Evolutionary conservation across 2,113 vertebrate genomes (phyloP).

Genomic region (Condylura cristata): DNA sequence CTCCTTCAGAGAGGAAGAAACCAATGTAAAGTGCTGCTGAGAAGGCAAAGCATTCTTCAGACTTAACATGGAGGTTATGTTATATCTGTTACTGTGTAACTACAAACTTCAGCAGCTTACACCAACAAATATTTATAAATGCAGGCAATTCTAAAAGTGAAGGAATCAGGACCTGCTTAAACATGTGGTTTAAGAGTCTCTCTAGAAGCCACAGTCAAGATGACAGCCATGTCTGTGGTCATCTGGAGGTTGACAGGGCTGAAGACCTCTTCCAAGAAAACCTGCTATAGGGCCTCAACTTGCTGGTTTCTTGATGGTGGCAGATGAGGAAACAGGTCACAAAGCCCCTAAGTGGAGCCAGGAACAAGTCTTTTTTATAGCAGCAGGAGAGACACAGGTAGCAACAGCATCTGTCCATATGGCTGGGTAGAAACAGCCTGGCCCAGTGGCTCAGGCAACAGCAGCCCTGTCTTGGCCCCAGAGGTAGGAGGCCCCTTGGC

Average conservation of each 20-base stretch:
- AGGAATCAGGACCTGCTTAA: not conserved
- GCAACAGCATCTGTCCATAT: no score
- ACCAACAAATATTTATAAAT: not conserved
- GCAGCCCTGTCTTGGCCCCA: no score
- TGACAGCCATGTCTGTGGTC: not conserved
- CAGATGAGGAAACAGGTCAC: no score
- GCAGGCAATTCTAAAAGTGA: not conserved
- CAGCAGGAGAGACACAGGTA: no score
- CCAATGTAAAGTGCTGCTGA: not conserved
- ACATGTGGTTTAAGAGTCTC: not conserved
- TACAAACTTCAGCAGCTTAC: not conserved
- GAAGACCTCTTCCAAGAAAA: not conserved
- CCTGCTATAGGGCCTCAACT: no score
- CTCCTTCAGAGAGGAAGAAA: no score
- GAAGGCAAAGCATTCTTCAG: not conserved
- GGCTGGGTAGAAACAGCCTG: no score
- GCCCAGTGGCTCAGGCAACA: no score
- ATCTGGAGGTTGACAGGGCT: not conserved
- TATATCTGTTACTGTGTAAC: not conserved
- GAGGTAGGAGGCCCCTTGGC: no score
- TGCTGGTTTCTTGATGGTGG: no score
- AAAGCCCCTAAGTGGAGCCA: no score
- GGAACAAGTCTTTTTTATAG: no score
- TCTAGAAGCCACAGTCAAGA: not conserved
- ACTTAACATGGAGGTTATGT: not conserved